Conservation (phyloP, 2,888 invertebrate genomes). For the Willowsia nigromaculata region DNA sequence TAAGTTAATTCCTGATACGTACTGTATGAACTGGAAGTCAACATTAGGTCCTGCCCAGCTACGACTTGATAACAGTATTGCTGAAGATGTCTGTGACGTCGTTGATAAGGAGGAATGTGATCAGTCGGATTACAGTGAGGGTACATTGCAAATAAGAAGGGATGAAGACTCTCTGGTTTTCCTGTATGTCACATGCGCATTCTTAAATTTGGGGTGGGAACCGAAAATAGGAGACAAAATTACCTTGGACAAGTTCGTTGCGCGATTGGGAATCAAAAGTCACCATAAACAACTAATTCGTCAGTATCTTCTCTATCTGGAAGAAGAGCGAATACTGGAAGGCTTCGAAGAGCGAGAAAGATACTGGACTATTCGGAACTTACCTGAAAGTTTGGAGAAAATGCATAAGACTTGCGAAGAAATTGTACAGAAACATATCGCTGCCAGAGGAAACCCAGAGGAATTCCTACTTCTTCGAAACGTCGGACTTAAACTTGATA, state of each 20-base stretch:
- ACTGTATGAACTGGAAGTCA: constrained; percentile 55
- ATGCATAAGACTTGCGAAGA: background rate
- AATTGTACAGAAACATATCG: background rate
- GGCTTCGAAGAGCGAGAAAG: background rate
- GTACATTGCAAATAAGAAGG: background rate
- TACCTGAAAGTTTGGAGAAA: background rate
- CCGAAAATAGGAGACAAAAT: background rate
- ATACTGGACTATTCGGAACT: background rate
- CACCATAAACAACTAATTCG: background rate
- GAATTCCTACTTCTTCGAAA: constrained; percentile 10
- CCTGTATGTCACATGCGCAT: constrained; percentile 35
- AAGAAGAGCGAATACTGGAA: background rate
- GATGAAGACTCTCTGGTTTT: constrained; percentile 8
- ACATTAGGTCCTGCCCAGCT: constrained; percentile 3
- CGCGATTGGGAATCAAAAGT: background rate
- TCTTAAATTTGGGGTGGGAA: constrained; percentile 41
- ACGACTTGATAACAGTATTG: background rate
- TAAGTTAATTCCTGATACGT: constrained; percentile 40
- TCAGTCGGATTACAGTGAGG: background rate
- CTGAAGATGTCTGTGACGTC: background rate
- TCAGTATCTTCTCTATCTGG: constrained; percentile 5
- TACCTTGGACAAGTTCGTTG: background rate
- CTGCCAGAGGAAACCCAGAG: background rate
- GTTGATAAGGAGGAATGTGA: background rate
- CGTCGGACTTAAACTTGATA: background rate